A percentile compares a stretch with the other conserved stretches of the same genome.
Conservation (phyloP, 1,140 invertebrate species). For the Drosophila bifasciata region DNA sequence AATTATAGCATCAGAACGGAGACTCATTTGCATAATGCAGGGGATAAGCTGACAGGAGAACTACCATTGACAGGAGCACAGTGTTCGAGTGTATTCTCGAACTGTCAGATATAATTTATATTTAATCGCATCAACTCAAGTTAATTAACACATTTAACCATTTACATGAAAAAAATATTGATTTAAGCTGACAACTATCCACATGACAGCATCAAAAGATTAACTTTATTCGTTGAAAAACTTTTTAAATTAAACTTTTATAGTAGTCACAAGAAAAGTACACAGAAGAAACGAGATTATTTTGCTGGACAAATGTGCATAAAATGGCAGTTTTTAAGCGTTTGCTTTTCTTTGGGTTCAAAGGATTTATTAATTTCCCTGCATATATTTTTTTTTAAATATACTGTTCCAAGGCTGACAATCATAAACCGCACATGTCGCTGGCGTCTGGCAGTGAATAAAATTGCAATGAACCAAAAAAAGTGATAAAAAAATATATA, state of each 20-base stretch:
- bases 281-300: not conserved
- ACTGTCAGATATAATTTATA: slow-evolving; percentile 1
- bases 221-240: slow-evolving; percentile 29
- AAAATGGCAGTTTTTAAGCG: slow-evolving; percentile 38
- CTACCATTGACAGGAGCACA: slow-evolving; percentile 17
- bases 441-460: slow-evolving; percentile 23
- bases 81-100: not conserved
- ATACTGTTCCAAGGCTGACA: slow-evolving; percentile 37
- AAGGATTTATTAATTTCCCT: not conserved
- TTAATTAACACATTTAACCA: slow-evolving; percentile 55
- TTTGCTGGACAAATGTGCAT: slow-evolving; percentile 45
- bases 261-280: slow-evolving; percentile 24
- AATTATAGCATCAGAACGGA: slow-evolving; percentile 17
- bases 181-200: slow-evolving; percentile 45
- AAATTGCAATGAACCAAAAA: slow-evolving; percentile 51
- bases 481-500: slow-evolving; percentile 21
- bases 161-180: slow-evolving; percentile 51
- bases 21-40: slow-evolving; percentile 31
- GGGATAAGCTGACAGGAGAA: slow-evolving; percentile 4
- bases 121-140: slow-evolving; percentile 20
- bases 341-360: slow-evolving; percentile 31
- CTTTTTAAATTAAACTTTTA: slow-evolving; percentile 57
- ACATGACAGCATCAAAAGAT: no score
- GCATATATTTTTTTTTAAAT: not conserved
- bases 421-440: slow-evolving; percentile 60